Evolutionary conservation across 2,113 vertebrate species (phyloP).

Genomic region (Lipophrys pholis): DNA sequence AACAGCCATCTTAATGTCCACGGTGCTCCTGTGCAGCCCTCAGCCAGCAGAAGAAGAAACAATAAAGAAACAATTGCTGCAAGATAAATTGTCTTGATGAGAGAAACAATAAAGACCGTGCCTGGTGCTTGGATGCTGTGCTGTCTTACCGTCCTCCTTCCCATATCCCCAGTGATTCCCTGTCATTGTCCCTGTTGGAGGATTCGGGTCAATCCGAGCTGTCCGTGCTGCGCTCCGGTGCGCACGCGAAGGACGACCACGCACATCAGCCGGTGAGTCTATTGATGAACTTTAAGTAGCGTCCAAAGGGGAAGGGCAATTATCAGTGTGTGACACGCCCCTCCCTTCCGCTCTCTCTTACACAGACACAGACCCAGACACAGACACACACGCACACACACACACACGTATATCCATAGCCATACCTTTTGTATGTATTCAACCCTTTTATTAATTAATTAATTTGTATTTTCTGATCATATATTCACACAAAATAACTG

Average conservation of each 20-base stretch:
- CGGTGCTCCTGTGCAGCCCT: not conserved
- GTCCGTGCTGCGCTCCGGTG: not conserved
- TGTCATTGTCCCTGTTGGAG: constrained; percentile 82
- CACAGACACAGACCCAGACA: not conserved
- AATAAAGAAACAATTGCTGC: not conserved
- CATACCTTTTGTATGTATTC: not conserved
- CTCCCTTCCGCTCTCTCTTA: not conserved
- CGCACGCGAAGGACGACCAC: constrained; percentile 18
- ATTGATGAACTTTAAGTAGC: constrained; percentile 52
- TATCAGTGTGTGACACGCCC: constrained; percentile 62
- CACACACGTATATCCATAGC: not conserved
- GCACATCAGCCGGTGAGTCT: constrained; percentile 18
- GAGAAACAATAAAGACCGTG: not conserved
- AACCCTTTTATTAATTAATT: too few species aligned
- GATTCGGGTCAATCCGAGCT: not conserved
- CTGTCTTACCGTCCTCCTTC: constrained; percentile 90
- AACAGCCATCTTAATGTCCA: constrained; percentile 37
- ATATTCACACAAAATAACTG: too few species aligned
- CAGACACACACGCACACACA: not conserved
- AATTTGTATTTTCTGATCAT: too few species aligned
- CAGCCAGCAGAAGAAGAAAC: not conserved
- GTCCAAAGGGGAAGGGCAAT: constrained; percentile 47
- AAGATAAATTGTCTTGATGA: not conserved
- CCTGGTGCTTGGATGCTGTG: not conserved
- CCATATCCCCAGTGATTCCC: constrained; percentile 94